These are phyloP conservation scores for Anolis sagrei DNA, from an alignment of 2,113 vertebrate species.

Conservation along the genomic window DNA sequence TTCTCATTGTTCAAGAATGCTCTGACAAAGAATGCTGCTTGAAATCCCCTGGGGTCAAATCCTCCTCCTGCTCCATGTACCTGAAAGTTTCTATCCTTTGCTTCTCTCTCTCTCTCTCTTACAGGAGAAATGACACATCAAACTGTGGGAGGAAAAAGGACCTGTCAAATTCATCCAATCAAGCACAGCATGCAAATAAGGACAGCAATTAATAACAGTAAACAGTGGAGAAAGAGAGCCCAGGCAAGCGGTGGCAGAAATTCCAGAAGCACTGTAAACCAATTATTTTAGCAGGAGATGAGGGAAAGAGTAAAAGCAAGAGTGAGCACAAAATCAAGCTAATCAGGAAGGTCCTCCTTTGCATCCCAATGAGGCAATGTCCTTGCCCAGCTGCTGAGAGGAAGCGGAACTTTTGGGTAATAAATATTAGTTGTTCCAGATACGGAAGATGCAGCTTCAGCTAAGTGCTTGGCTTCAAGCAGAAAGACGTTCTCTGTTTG, in stretches of 20 bases:
- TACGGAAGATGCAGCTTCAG: not conserved
- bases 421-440: conserved; percentile 22
- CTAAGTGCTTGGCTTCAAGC: conserved; percentile 28
- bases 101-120: not conserved
- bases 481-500: conserved; percentile 63
- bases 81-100: not conserved
- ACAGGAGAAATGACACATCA: not conserved
- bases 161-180: not conserved
- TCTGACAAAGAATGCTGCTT: not conserved
- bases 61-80: not conserved
- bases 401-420: conserved; percentile 13
- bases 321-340: conserved; percentile 20
- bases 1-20: not conserved
- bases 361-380: conserved; percentile 27
- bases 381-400: conserved; percentile 17
- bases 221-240: not conserved
- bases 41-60: not conserved
- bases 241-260: not conserved
- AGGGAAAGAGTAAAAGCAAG: conserved; percentile 11
- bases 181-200: not conserved
- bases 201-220: not conserved
- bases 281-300: conserved; percentile 18
- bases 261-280: conserved; percentile 1
- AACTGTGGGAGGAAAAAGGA: not conserved
- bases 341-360: conserved; percentile 15